Conservation (phyloP, 1,140 invertebrate genomes). For the Zaprionus ghesquierei region DNA sequence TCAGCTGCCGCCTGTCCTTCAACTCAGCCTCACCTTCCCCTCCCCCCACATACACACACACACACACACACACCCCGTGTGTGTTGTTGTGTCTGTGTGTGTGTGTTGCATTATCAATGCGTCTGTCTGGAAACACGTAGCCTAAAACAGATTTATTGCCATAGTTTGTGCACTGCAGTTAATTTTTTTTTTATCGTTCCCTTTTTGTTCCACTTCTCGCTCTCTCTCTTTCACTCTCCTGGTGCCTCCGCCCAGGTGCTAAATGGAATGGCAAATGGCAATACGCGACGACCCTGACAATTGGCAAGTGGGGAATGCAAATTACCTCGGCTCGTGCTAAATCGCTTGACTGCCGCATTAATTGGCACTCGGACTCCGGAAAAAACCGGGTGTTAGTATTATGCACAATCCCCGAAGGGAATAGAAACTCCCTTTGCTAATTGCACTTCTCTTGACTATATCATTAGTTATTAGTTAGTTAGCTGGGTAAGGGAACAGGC, state of each 20-base stretch:
- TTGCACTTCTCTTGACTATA: not conserved
- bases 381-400: not conserved
- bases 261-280: slow-evolving; percentile 47
- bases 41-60: not conserved
- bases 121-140: slow-evolving; percentile 10
- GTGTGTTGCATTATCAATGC: slow-evolving; percentile 27
- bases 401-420: not conserved
- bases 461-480: not conserved
- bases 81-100: slow-evolving; percentile 7
- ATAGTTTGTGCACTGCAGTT: slow-evolving; percentile 55
- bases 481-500: not conserved
- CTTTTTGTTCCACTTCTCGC: not conserved
- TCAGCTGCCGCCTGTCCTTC: slow-evolving; percentile 50
- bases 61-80: not conserved
- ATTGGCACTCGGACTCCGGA: not conserved
- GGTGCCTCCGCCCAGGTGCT: slow-evolving; percentile 50
- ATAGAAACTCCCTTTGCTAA: not conserved
- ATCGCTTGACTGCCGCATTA: not conserved
- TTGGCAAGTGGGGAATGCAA: slow-evolving; percentile 30
- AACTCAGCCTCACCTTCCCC: slow-evolving; percentile 6
- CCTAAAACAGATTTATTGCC: slow-evolving; percentile 61
- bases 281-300: slow-evolving; percentile 35
- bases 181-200: slow-evolving; percentile 28
- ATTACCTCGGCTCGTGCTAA: slow-evolving; percentile 13
- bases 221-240: no score